These are phyloP conservation scores for Vesta saturnalis DNA, from an alignment of 2,888 invertebrate genomes.

Conservation along the genomic window DNA sequence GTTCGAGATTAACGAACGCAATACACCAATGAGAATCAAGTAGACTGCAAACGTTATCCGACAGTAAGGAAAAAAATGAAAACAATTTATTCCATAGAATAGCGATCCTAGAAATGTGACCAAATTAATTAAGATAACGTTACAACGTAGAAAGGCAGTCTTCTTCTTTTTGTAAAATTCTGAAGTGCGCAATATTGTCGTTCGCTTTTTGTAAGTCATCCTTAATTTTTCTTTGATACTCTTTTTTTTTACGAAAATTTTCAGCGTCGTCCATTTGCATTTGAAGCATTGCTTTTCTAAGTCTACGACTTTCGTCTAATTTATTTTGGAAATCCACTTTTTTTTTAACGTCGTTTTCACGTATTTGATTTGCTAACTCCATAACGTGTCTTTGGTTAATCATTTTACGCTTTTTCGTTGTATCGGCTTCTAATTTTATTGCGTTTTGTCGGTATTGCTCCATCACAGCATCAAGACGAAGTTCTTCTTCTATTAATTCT, in stretches of 20 bases:
- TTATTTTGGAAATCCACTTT: constrained; percentile 71
- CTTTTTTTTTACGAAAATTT: constrained; percentile 67
- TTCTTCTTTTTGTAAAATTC: constrained; percentile 72
- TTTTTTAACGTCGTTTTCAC: constrained; percentile 64
- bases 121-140: too few species aligned
- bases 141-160: too few species aligned
- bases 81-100: too few species aligned
- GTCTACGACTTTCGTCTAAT: constrained; percentile 73
- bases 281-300: constrained; percentile 71
- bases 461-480: constrained; percentile 74
- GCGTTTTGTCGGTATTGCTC: constrained; percentile 72
- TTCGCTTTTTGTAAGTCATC: constrained; percentile 71
- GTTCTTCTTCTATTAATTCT: constrained; percentile 67
- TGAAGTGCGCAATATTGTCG: constrained; percentile 69
- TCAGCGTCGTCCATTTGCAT: constrained; percentile 72
- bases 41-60: too few species aligned
- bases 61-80: too few species aligned
- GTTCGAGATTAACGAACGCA: too few species aligned
- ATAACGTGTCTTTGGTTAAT: constrained; percentile 43
- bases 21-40: too few species aligned
- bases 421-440: constrained; percentile 65
- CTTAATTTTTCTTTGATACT: constrained; percentile 66
- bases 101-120: too few species aligned
- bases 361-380: constrained; percentile 62
- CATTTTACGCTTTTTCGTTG: constrained; percentile 60